Evolutionary conservation across 2,888 invertebrate species (phyloP), one percentile per base, ranked within the genome.

Genomic region (Tachystola acroxantha): DNA sequence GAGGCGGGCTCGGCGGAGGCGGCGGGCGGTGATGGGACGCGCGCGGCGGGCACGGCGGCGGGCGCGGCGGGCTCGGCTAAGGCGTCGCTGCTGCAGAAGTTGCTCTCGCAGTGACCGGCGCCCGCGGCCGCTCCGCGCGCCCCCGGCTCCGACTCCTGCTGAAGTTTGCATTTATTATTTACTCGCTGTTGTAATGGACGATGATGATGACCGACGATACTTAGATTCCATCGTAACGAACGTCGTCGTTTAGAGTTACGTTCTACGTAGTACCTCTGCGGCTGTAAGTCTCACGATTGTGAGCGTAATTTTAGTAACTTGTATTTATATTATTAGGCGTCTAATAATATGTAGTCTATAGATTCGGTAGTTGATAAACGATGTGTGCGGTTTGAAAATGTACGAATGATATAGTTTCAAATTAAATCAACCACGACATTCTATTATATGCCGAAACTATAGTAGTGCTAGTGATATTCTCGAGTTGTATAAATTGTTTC

Each of bases 51-150:
- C 39, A 53, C 42, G 42, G 52, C 45, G 45, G 48, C 46, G 37
- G 40, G 49, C 40, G 45, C 46, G 37, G 52, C 56, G 50, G 54
- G 64, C 48, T 54, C 57, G 37, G 50, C 92, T 84, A 92, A 91
- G 75, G 93, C 94, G 59, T 94, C 94, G 71, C 89, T 95, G 75
- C 90, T 95, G 64, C 94, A 95, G 88, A 94, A 95, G 85, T 89
- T 95, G 72, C 89, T 96, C 70, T 95, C 95, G 59, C 94, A 95
- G 90, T 92, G 91, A 91, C 40, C 22, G 35, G 39, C 47, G 33
- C 42, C 40, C 42, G 22, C 39, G 38, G 4, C 22, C 2, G 36
- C 39, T 44, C 41, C 39, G 46, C 34, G 36, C 50, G 42, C 43
- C 42, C 33, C 7, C 43, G 45, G 31, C 40, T 34, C 32, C 40